Base-by-base conservation (phyloP, 2,888 invertebrate genomes). In the Cryptocephalus moraei region DNA sequence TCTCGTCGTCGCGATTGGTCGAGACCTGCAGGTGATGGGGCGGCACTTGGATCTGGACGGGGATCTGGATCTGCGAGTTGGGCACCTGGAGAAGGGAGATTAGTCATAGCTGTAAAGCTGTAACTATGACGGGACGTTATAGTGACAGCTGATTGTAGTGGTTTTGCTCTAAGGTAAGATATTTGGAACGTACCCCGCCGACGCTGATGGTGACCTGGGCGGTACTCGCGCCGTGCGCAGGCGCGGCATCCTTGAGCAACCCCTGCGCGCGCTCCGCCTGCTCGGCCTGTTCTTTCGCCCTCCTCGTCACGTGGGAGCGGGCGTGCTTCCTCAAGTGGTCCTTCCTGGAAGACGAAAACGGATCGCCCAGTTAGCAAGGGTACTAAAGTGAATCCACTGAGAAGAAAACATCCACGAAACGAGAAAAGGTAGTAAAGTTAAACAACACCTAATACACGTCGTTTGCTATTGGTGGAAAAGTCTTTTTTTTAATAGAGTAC, bases 301-400 rank as follows among this genome's bases (percentile, higher is more conserved):
- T 76, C 61, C 83, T 80, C n/a, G 82, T 80, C 58, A 84, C 76
- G 70, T 88, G 88, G 51, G 86, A 86, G 43, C 86, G 77, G 13
- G 84, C 80, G 68, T 88, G 88, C 65, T 88, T 89, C 61, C 86
- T 75, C 43, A 89, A 69, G 68, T 88, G 88, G 65, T 88, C 88
- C 63, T 86, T 87, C 45, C 22, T 22, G 22, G 22, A 22, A 22
- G 6, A 22, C 6, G 6, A 6, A 22, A 22, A 22, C 22, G 22
- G 22, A 22, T 6, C 2, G 6, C 3, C 3, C 22, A 22, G 22
- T 22, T 22, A 22, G 22, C 6, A 22, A 22, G 6, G 22, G 22
- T 22, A 22, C 6, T 22, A 22, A 22, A n/a, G n/a, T n/a, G n/a
- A n/a, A n/a, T n/a, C n/a, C n/a, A n/a, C n/a, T n/a, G n/a, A n/a